A percentile compares a stretch with the other conserved stretches of the same genome.
These are phyloP conservation scores for Phocides pigmalion DNA, from an alignment of 1,140 invertebrate genomes.

Conservation along the genomic window DNA sequence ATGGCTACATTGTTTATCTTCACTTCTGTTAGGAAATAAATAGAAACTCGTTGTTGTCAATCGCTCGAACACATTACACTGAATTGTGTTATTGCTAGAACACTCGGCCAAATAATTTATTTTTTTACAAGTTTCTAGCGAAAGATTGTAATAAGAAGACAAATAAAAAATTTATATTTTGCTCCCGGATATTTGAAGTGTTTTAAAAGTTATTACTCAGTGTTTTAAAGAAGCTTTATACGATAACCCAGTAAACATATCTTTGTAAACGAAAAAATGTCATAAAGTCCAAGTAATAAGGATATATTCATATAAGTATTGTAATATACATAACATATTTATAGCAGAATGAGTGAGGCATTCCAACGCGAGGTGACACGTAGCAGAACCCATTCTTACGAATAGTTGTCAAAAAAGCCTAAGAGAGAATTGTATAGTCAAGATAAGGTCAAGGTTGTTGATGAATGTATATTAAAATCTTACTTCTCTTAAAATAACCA, in stretches of 20 bases:
- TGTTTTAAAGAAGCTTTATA: too few relatives aligned
- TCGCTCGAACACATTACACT: not conserved
- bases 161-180: too few relatives aligned
- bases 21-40: slow-evolving; percentile 6
- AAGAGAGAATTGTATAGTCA: not conserved
- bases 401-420: not conserved
- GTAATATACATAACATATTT: too few relatives aligned
- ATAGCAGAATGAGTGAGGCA: not conserved
- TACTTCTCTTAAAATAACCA: slow-evolving; percentile 8
- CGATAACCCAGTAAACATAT: too few relatives aligned
- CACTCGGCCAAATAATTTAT: slow-evolving; percentile 3
- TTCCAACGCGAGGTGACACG: not conserved
- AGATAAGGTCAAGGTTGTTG: slow-evolving; percentile 13
- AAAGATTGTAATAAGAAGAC: too few relatives aligned
- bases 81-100: not conserved
- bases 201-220: too few relatives aligned
- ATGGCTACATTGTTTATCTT: slow-evolving; percentile 1
- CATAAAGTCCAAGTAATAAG: too few relatives aligned
- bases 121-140: not conserved
- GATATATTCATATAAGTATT: too few relatives aligned
- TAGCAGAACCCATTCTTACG: not conserved
- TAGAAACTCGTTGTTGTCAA: slow-evolving; percentile 1
- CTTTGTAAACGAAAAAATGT: too few relatives aligned
- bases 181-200: too few relatives aligned
- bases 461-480: slow-evolving; percentile 22